These are phyloP conservation scores for Uria aalge DNA, from an alignment of 2,113 vertebrate genomes.

Conservation along the genomic window DNA sequence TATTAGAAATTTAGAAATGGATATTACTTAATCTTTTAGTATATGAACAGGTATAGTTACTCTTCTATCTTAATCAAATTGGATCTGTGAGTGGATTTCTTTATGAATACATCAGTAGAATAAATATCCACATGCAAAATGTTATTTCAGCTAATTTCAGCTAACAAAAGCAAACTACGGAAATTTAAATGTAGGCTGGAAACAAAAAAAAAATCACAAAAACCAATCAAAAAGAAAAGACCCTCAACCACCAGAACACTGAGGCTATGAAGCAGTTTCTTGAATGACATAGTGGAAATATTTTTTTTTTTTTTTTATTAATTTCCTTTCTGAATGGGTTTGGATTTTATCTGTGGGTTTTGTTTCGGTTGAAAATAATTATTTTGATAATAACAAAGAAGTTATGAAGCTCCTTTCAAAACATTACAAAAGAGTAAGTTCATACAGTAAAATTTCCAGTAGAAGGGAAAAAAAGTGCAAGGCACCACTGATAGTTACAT, in stretches of 20 bases:
- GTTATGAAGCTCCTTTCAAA: neutral
- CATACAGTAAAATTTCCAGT: neutral
- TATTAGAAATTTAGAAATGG: neutral
- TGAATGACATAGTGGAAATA: neutral
- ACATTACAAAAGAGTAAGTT: neutral
- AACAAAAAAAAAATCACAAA: neutral
- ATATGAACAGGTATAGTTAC: neutral
- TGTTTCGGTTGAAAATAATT: neutral
- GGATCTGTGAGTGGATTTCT: neutral
- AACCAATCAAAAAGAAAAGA: neutral
- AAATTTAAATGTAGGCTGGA: neutral
- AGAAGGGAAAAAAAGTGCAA: neutral
- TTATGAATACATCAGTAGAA: neutral
- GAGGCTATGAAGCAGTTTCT: neutral
- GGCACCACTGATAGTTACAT: neutral
- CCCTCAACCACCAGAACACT: neutral
- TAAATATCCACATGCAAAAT: neutral
- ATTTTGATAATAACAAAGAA: neutral
- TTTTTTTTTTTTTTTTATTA: neutral
- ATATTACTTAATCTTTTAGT: neutral
- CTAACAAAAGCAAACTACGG: neutral
- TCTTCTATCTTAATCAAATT: neutral
- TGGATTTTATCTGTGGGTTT: neutral
- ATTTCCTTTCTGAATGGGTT: neutral
- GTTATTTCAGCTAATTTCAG: neutral